Base-by-base conservation (phyloP, 2,113 vertebrate species). In the Corydoras sp. region DNA sequence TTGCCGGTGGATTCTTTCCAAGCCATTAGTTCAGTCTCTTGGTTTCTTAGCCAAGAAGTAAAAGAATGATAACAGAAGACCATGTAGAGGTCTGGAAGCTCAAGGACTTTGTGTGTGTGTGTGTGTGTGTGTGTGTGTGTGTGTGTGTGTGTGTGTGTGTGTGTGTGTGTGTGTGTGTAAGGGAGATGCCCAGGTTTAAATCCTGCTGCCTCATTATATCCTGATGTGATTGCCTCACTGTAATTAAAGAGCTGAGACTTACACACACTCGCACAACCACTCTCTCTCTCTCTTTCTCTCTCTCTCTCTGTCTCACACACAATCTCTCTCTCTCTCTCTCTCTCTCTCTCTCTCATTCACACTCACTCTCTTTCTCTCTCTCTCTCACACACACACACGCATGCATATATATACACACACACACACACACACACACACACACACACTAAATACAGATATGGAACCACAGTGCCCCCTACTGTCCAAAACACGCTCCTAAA, bases 161-260 rank as follows among this genome's bases (percentile, higher is more conserved):
- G 65, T 68, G 56, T 66, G 71, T 30, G 43, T 73, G 62, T 62
- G 49, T 64, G 61, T 64, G 51, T 60, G 65, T 68, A 48, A 68
- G 65, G 51, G 64, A 74, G 51, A 65, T 67, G 43, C 35, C 66
- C 60, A 54, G 56, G 60, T 75, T 78, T 73, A 65, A 77, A 69
- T 29, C 71, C 68, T 67, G 62, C 68, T 55, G 60, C 68, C 71
- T 75, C 65, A 72, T 75, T 75, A 78, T 75, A 75, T 72, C 64
- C 70, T 68, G 73, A 71, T 78, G 68, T 74, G 66, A 75, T 78
- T 75, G 30, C 72, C 66, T 78, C 64, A 68, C 68, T 72, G 68
- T 75, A 71, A 68, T 78, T 78, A 78, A 74, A 59, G 32, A 71
- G 59, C 64, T n/a, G 59, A 67, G 64, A 74, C 62, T 55, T 49